Evolutionary conservation across 2,888 invertebrate species (phyloP), one percentile per base, ranked within the genome.

Genomic region (Plusia festucae): DNA sequence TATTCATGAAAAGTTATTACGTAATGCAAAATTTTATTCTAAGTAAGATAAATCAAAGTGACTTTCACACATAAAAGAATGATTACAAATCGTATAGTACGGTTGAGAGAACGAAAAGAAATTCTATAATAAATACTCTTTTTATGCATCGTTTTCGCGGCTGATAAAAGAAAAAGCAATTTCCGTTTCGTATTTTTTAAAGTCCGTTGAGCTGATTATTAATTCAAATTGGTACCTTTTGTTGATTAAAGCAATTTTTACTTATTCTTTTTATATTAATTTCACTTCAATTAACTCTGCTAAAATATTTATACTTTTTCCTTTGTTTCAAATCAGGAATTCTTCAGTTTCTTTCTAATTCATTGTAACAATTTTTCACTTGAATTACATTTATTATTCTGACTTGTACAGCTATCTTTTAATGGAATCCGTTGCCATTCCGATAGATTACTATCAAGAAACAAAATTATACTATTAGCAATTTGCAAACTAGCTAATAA

Each of bases 151-250:
- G 22, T 59, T 59, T 58, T 24, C 58, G 46, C 55, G 58, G 16
- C 32, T 56, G 60, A 69, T 61, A 64, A 61, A 69, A 63, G 30
- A 63, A 68, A 64, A 51, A 49, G 18, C 6, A 61, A 73, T 66
- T 66, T 69, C 49, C 60, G 53, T 65, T 68, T 72, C 20, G 32
- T 59, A 30, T 60, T 51, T 49, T 60, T 65, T 56, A 46, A 7
- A 7, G 16, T 24, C 16, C 20, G 40, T 22, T 57, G 49, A 46
- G 55, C 27, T 53, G 34, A 54, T 57, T 61, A 24, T 57, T 56
- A 53, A 54, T 68, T 58, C 16, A 62, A 68, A 68, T 61, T 65
- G 16, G 24, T 60, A 44, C 56, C 32, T 63, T 49, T 56, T 20
- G 59, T 58, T 68, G 30, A 63, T 65, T 49, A 34, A 52, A 60